Evolutionary conservation across 53 echinoderm and acorn worm species (phyloP), one percentile per base, ranked within the genome.

Genomic region (Patiria pectinifera): DNA sequence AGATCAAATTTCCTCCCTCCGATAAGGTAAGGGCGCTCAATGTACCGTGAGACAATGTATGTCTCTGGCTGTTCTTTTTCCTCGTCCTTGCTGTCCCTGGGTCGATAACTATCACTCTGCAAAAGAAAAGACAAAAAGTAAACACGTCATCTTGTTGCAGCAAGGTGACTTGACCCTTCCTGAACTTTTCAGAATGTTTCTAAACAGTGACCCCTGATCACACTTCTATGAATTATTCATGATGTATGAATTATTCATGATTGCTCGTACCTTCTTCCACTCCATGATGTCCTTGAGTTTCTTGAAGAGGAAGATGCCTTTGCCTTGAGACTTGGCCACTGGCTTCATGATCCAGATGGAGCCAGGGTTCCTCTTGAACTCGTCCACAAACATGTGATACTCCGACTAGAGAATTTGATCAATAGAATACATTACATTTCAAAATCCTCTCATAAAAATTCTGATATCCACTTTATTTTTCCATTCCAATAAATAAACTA

Each of bases 271-370:
- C 97, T 99, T 99, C 94, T 97, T 97, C 97, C 99, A 99, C 49
- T 99, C 99, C 62, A 97, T 99, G 72, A 99, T 99, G 60, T 99
- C 99, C 82, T 99, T 99, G 71, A 98, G 96, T 83, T 97, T 99
- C 74, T 96, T 94, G 95, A 99, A 99, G 84, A 99, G 93, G 78
- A 99, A 99, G 86, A 99, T 99, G 26, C 99, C 99, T 86, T 99
- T 99, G 21, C 99, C 98, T 74, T 99, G 99, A 19, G 97, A 97
- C 90, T 96, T 97, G 12, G 97, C 99, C 3, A 99, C 96, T 18
- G 99, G 99, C 87, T 99, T 99, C 99, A 97, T 99, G 83, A 99
- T 99, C 99, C 99, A 99, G 85, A 99, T 93, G 7, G 99, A 97
- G 2, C 99, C 99, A 44, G 99, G 97, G 63, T 94, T 95, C 84